Evolutionary conservation across 2,113 vertebrate genomes (phyloP), one percentile per base, ranked within the genome.

Genomic region (Lepus europaeus): DNA sequence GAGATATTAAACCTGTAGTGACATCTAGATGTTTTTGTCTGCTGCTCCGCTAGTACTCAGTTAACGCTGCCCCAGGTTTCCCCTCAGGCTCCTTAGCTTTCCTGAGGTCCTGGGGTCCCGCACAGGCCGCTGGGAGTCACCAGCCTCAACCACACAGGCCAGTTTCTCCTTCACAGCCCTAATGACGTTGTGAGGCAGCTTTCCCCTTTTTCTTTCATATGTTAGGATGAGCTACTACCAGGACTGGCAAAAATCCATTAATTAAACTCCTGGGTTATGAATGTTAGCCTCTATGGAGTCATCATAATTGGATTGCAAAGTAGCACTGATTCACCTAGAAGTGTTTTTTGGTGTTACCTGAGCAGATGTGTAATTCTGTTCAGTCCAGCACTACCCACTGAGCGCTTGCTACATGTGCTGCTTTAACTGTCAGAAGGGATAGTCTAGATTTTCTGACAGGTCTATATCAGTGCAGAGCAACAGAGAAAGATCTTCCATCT

Each of bases 1-100:
- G 97, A 98, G 99, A 98, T 45, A 85, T 36, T 63, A 31, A 27
- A 77, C 81, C 16, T 76, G 2, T 13, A 33, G 20, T 68, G 86
- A 88, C 33, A 64, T 72, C 27, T 33, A 82, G 45, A 80, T 56
- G 5, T 22, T 69, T 87, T 29, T 84, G 63, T 64, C 20, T 69
- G 39, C 36, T 77, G 45, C 39, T 89, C 19, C 81, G 17, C 33
- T 79, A 61, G 25, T 27, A 17, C 64, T 86, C n/a, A 39, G 9
- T 81, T 63, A 63, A 20, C 14, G 9, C 36, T 36, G 4, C 19
- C 31, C 61, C 66, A 33, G 1, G 1, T 3, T 36, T 80, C 5
- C 82, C 49, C 25, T 31, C 5, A 19, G 53, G 66, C 86, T 77
- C 14, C 69, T 51, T 22, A 22, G 45, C 45, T 19, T 29, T 33